These are phyloP conservation scores for Nephrotoma flavescens DNA, from an alignment of 2,888 invertebrate species.

Conservation along the genomic window DNA sequence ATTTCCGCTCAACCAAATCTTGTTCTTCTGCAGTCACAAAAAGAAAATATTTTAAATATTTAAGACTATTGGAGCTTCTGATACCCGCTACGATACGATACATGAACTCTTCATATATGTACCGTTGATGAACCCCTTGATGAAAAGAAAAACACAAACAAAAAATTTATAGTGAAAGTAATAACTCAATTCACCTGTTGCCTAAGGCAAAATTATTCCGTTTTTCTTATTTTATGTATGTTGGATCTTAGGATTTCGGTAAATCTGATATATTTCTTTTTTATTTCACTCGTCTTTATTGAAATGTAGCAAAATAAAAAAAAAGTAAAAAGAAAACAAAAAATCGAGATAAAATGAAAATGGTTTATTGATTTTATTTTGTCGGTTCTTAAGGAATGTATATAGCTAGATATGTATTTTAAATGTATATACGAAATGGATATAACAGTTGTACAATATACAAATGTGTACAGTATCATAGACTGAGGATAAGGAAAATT, in stretches of 20 bases:
- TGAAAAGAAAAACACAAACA: background rate
- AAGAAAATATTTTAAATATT: background rate
- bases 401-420: background rate
- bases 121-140: background rate
- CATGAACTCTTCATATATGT: background rate
- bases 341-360: background rate
- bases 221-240: background rate
- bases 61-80: background rate
- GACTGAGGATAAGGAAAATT: background rate
- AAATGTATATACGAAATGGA: background rate
- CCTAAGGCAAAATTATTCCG: background rate
- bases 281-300: background rate
- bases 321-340: background rate
- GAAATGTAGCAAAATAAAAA: background rate
- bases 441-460: background rate
- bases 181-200: background rate
- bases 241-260: background rate
- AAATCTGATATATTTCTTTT: background rate
- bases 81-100: background rate
- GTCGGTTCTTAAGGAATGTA: background rate
- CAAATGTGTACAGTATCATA: background rate
- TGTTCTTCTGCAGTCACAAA: background rate
- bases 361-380: background rate
- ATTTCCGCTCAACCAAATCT: too few relatives aligned
- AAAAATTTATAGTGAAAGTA: background rate